These are phyloP conservation scores for Ceratosolen solmsi DNA, from an alignment of 1,140 invertebrate species.

Conservation along the genomic window DNA sequence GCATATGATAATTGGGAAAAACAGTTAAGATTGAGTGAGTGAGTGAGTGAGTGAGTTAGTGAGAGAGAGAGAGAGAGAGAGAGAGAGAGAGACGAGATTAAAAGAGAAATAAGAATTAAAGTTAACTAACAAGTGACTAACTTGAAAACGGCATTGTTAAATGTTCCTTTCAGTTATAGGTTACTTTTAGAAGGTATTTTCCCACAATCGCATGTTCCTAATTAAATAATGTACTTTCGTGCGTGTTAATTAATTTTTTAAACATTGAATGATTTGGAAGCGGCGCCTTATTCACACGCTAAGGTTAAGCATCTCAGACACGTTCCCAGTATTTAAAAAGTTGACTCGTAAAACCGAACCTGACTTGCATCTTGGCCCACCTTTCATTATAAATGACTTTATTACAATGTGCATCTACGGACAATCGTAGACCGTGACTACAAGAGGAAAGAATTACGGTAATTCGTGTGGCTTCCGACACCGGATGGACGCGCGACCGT, in stretches of 20 bases:
- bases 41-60: no score
- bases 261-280: background rate
- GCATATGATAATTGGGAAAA: no score
- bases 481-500: slow-evolving; percentile 25
- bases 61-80: no score
- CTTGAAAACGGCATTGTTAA: no score
- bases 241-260: background rate
- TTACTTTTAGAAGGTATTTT: no score
- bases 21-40: no score
- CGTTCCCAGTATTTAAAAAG: background rate
- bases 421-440: slow-evolving; percentile 32
- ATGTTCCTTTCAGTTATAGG: no score
- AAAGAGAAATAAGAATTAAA: no score
- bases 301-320: background rate
- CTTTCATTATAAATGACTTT: slow-evolving; percentile 5
- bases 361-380: slow-evolving; percentile 5
- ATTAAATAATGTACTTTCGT: background rate
- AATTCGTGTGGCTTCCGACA: slow-evolving; percentile 26
- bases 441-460: slow-evolving; percentile 25
- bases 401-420: background rate
- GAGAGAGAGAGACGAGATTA: no score
- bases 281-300: background rate
- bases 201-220: background rate
- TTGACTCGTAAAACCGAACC: background rate
- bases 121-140: no score